Conservation (phyloP, 2,888 invertebrate species). For the Meta bourneti region DNA sequence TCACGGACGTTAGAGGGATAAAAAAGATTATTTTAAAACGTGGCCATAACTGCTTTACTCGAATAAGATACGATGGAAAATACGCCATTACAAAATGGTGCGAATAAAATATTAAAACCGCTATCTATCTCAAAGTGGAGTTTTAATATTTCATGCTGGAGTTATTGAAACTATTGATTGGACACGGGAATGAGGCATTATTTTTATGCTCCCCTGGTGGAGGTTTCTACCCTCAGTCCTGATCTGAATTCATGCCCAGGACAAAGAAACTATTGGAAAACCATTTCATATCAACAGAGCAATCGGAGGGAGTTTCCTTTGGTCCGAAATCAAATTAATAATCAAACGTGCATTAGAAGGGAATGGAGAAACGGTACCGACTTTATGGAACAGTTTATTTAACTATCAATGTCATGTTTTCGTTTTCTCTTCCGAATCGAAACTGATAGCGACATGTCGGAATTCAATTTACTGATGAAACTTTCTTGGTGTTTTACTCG, state of each 20-base stretch:
- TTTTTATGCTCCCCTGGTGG: background rate
- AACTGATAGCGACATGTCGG: constrained; percentile 12
- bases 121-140: constrained; percentile 16
- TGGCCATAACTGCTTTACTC: constrained; percentile 1
- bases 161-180: background rate
- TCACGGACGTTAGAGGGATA: too few species aligned
- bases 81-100: background rate
- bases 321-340: constrained; percentile 35
- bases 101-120: background rate
- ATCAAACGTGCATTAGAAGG: constrained; percentile 12
- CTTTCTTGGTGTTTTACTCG: background rate
- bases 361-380: background rate
- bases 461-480: background rate
- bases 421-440: background rate
- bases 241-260: background rate
- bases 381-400: constrained; percentile 9
- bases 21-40: background rate
- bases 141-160: constrained; percentile 14
- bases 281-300: constrained; percentile 40
- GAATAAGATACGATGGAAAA: background rate
- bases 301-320: constrained; percentile 3
- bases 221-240: background rate
- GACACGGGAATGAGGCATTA: background rate
- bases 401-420: constrained; percentile 12
- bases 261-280: constrained; percentile 26